Evolutionary conservation across 2,888 invertebrate genomes (phyloP).

Genomic region (Adelphocoris suturalis): DNA sequence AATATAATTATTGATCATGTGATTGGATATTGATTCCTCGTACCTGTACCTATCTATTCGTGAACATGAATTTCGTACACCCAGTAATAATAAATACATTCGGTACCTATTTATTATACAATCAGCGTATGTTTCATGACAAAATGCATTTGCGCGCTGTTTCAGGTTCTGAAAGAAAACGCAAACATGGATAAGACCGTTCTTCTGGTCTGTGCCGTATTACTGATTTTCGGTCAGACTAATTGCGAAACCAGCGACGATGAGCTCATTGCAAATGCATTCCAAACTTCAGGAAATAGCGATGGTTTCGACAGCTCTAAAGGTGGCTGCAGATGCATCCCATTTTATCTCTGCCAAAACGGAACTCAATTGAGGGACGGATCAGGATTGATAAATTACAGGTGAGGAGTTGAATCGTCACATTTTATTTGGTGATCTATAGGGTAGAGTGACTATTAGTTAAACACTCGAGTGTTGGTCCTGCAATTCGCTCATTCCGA

Average conservation of each 20-base stretch:
- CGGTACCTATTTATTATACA: not conserved
- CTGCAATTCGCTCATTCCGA: too few relatives aligned
- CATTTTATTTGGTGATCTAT: too few relatives aligned
- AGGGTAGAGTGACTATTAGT: too few relatives aligned
- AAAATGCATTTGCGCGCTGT: not conserved
- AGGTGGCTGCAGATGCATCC: not conserved
- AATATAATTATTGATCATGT: too few relatives aligned
- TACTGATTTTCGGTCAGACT: not conserved
- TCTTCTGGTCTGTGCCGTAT: not conserved
- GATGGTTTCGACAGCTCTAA: not conserved
- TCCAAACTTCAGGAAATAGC: not conserved
- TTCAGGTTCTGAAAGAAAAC: not conserved
- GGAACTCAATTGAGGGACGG: not conserved
- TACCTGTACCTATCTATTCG: too few relatives aligned
- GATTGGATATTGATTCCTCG: too few relatives aligned
- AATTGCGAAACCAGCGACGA: not conserved
- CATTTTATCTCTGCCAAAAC: not conserved
- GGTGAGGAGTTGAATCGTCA: not conserved
- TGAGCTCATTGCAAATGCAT: not conserved
- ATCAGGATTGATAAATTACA: not conserved
- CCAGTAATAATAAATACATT: too few relatives aligned
- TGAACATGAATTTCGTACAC: too few relatives aligned
- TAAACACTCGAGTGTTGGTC: too few relatives aligned
- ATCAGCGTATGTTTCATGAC: not conserved
- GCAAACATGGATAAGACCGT: not conserved